Evolutionary conservation across 2,113 vertebrate genomes (phyloP).

Genomic region (Paraplagusia blochii): DNA sequence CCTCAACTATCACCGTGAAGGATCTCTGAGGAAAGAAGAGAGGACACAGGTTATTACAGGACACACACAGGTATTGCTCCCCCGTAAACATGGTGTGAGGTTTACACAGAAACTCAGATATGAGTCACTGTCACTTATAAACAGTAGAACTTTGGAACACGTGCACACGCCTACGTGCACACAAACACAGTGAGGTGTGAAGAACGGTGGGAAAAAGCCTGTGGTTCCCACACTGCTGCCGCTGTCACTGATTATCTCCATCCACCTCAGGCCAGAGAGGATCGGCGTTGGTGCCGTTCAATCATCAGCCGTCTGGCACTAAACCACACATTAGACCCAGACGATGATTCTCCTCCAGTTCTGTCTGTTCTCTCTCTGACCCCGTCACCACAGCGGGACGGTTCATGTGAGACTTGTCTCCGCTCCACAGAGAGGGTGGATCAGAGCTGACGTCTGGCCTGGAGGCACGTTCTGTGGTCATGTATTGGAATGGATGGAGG

Average conservation of each 20-base stretch:
- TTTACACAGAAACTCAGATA: constrained; percentile 36
- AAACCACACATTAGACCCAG: background rate
- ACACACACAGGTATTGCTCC: constrained; percentile 21
- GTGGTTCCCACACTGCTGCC: constrained; percentile 55
- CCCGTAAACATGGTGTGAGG: constrained; percentile 11
- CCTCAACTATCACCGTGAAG: constrained; percentile 90
- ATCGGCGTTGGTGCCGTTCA: too few species aligned
- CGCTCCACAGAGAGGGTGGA: too few species aligned
- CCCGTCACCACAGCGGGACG: too few species aligned
- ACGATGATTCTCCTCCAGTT: too few species aligned
- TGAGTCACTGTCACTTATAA: constrained; percentile 14
- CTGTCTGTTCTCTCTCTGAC: too few species aligned
- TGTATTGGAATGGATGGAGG: too few species aligned
- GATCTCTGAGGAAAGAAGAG: constrained; percentile 79
- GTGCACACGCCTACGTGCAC: constrained; percentile 5
- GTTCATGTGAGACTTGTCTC: too few species aligned
- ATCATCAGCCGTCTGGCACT: background rate
- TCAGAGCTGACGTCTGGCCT: too few species aligned
- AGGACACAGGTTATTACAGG: constrained; percentile 39
- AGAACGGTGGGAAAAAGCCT: constrained; percentile 41
- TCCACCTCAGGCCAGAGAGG: constrained; percentile 48
- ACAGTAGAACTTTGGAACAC: constrained; percentile 1
- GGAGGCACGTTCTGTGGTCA: too few species aligned
- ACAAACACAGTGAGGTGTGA: constrained; percentile 12
- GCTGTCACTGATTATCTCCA: constrained; percentile 63